Base-by-base conservation (phyloP, 1,140 invertebrate species). In the Atta colombica region DNA sequence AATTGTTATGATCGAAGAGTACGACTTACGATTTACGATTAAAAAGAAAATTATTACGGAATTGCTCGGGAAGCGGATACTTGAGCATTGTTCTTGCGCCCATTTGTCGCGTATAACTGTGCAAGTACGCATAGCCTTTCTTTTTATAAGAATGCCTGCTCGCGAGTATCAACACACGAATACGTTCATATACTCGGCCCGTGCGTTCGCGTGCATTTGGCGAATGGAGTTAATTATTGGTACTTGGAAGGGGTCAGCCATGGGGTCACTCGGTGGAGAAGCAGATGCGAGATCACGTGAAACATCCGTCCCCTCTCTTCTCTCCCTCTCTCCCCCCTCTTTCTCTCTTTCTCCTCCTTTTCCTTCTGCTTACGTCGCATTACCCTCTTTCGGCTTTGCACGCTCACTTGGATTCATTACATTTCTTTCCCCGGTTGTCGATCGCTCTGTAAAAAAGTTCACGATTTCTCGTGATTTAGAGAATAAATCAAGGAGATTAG, bases 221-320 rank as follows among this genome's bases (percentile, higher is more conserved):
- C 90, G 91, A 89, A 90, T 91, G 66, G 88, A 92, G 93, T 93
- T 93, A 93, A 93, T 93, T 93, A 93, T 93, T 93, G 91, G 93
- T 93, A 93, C 93, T 93, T 93, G 93, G 89, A 85, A 88, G 85
- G 90, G 92, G 92, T 93, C 92, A 93, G 87, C 65, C 77, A 51
- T 60, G 61, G 91, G 93, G 91, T 93, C 92, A 90, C 68, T 91
- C 89, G 87, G 78, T 88, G 88, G 88, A 89, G 90, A 88, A 91
- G 92, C 93, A 93, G 92, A 92, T 93, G 93, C 92, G 81, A 89
- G 93, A 88, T 90, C 93, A 93, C 93, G 93, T 94, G 93, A 88
- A 92, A 88, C 49, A 58, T 51, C 49, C 61, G 74, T 35, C 53
- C 72, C 55, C 55, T 63, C 39, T 45, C 71, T 39, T 45, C 51